phyloP scores from a whole-genome alignment of 2,888 invertebrate genomes.

The Halocaridina rubra region DNA sequence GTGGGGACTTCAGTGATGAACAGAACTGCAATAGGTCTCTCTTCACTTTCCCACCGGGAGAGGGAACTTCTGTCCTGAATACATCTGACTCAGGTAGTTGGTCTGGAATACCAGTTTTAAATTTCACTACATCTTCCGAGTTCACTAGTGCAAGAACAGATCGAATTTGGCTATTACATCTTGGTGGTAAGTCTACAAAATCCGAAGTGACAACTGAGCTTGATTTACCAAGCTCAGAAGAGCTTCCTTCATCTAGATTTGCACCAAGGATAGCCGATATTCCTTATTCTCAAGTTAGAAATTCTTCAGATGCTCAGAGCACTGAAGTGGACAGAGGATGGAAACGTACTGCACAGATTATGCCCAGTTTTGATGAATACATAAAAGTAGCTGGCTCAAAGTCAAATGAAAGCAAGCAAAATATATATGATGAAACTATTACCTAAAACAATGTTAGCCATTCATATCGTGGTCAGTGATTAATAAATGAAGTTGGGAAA shows the following conservation, averaged over 20 bases:
- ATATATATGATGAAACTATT: no score
- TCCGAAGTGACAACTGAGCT: neutral
- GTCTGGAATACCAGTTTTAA: slow-evolving; percentile 15
- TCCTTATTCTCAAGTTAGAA: neutral
- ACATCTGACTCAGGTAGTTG: neutral
- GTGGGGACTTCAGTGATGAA: slow-evolving; percentile 66
- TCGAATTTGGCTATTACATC: slow-evolving; percentile 5
- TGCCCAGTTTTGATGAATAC: slow-evolving; percentile 58
- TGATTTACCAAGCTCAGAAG: neutral
- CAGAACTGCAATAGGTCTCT: slow-evolving; percentile 64
- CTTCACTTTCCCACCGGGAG: slow-evolving; percentile 62
- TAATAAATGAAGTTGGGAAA: neutral
- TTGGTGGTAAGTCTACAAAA: neutral
- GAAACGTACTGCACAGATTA: slow-evolving; percentile 56
- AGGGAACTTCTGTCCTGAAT: slow-evolving; percentile 61
- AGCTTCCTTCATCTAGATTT: neutral
- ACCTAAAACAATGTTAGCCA: no score
- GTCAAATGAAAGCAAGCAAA: neutral
- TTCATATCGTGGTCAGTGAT: neutral
- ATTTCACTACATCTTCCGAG: neutral
- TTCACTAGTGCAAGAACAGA: slow-evolving; percentile 16
- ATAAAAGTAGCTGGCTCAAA: neutral
- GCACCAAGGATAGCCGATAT: neutral
- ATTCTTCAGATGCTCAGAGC: neutral
- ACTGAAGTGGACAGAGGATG: slow-evolving; percentile 40